Percentiles rank a stretch among this genome's conserved stretches.
phyloP scores from a whole-genome alignment of 2,797 vertebrate genomes.

The Gobio occitaniae region DNA sequence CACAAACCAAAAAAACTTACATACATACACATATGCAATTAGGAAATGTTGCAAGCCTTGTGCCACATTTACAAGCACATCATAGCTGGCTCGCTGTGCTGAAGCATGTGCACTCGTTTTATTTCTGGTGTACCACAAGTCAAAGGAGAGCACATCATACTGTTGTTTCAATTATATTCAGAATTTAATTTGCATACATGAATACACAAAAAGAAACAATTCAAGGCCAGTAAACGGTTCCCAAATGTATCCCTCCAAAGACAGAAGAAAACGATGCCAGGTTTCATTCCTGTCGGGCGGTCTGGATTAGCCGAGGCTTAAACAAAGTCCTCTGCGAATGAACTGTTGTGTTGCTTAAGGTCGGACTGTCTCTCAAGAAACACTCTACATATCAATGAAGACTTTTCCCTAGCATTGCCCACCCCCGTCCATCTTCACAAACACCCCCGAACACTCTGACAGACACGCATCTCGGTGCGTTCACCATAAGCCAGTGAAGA shows the following conservation, averaged over 20 bases:
- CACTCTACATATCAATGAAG: constrained; percentile 29
- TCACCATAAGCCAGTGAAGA: neutral
- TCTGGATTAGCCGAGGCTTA: constrained; percentile 50
- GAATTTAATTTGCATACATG: constrained; percentile 32
- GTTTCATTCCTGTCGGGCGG: constrained; percentile 8
- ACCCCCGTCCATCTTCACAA: neutral
- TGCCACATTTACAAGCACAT: neutral
- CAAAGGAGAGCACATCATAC: neutral
- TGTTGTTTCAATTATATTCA: constrained; percentile 17
- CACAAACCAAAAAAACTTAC: no score
- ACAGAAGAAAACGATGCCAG: constrained; percentile 3
- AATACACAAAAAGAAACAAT: constrained; percentile 25
- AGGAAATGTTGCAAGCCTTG: no score
- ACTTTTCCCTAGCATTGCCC: constrained; percentile 13
- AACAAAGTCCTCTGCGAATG: constrained; percentile 53
- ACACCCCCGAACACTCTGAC: neutral
- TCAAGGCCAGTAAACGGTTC: neutral
- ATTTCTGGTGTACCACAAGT: neutral
- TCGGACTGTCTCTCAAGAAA: neutral
- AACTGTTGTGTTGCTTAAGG: constrained; percentile 9
- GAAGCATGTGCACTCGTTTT: neutral
- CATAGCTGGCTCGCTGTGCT: neutral
- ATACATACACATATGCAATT: no score
- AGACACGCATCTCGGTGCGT: neutral
- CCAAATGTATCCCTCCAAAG: neutral